These are phyloP conservation scores for Otis tarda DNA, from an alignment of 2,113 vertebrate genomes.

Conservation along the genomic window DNA sequence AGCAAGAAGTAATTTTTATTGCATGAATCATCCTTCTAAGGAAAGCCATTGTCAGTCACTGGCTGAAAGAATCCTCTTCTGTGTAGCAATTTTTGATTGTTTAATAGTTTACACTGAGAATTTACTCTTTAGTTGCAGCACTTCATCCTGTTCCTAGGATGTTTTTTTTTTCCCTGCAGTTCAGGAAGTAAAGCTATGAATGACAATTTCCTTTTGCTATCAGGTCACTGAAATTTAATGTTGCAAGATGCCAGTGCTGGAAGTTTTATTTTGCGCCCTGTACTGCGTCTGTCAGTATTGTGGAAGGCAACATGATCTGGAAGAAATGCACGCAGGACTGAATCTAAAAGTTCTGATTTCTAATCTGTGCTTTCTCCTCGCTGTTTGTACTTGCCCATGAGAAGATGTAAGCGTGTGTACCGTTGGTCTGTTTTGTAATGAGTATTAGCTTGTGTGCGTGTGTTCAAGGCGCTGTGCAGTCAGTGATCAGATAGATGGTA, in stretches of 20 bases:
- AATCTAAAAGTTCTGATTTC: neutral
- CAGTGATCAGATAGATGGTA: neutral
- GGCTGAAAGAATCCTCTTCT: neutral
- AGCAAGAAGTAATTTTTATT: neutral
- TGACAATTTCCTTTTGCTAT: constrained; percentile 19
- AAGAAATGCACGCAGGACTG: neutral
- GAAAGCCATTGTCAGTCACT: neutral
- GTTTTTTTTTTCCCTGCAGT: neutral
- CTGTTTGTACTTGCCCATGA: neutral
- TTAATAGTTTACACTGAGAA: neutral
- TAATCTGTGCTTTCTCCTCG: neutral
- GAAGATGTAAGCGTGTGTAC: neutral
- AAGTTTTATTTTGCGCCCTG: neutral
- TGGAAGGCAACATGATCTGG: neutral
- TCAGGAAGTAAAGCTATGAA: neutral
- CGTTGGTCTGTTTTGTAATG: neutral
- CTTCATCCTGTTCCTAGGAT: neutral
- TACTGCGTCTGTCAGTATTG: neutral
- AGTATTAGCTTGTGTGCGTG: neutral
- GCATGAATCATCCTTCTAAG: neutral
- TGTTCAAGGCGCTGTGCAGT: neutral
- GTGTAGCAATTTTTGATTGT: neutral
- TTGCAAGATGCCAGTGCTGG: neutral
- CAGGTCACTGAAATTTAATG: neutral
- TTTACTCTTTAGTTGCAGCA: constrained; percentile 1